These are phyloP conservation scores for Rousettus leschenaultii DNA, from an alignment of 2,113 vertebrate genomes.

Conservation along the genomic window DNA sequence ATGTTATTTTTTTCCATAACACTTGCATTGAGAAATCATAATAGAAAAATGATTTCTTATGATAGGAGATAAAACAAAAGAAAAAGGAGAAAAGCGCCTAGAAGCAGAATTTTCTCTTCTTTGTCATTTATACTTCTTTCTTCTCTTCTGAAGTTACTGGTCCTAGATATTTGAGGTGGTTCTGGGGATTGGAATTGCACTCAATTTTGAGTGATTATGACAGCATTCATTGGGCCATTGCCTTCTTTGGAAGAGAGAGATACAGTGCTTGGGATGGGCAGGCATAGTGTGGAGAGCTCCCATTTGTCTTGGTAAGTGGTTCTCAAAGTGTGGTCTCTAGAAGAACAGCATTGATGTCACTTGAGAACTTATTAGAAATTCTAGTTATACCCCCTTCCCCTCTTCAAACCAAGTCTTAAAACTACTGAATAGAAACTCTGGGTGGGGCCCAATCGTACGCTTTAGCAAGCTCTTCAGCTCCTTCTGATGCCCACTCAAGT, in stretches of 20 bases:
- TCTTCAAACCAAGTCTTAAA: not conserved
- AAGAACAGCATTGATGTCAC: not conserved
- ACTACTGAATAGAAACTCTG: not conserved
- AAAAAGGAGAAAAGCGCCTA: not conserved
- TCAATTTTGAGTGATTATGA: slow-evolving; percentile 33
- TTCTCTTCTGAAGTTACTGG: slow-evolving; percentile 19
- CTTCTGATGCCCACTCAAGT: not conserved
- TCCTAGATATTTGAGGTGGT: slow-evolving; percentile 17
- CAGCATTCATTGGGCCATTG: not conserved
- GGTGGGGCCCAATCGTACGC: not conserved
- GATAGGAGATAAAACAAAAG: not conserved
- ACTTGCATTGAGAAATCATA: slow-evolving; percentile 23
- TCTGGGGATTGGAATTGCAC: not conserved
- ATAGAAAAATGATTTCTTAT: slow-evolving; percentile 27
- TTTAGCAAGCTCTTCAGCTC: not conserved
- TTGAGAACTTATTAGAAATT: slow-evolving; percentile 27
- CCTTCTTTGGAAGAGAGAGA: slow-evolving; percentile 36
- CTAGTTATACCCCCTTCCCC: not conserved
- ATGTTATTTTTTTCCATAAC: slow-evolving; percentile 27
- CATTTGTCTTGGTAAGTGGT: slow-evolving; percentile 29
- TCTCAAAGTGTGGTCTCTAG: not conserved
- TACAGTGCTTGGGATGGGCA: slow-evolving; percentile 4
- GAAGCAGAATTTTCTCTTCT: slow-evolving; percentile 22
- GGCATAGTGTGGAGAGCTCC: not conserved
- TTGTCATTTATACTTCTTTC: not conserved